These are phyloP conservation scores for Scelioninae gen. 1 DNA, from an alignment of 2,888 invertebrate species.

Conservation along the genomic window DNA sequence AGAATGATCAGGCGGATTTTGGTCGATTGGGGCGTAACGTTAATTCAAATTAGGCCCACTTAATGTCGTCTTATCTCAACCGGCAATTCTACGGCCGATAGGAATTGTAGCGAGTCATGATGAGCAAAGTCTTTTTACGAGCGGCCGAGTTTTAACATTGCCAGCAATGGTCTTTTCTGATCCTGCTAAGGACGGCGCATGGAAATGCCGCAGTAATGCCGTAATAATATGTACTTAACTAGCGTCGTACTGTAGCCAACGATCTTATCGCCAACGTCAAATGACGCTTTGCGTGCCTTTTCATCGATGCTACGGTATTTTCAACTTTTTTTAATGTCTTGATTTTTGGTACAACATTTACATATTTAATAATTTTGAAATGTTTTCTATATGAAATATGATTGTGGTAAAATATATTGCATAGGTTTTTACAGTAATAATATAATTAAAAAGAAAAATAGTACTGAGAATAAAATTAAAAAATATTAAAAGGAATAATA, in stretches of 20 bases:
- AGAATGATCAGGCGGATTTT: slow-evolving; percentile 40
- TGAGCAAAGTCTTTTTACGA: slow-evolving; percentile 65
- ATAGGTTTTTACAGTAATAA: too few species aligned
- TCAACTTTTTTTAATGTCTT: too few species aligned
- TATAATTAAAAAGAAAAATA: too few species aligned
- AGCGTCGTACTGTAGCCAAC: slow-evolving; percentile 6
- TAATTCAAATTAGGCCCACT: slow-evolving; percentile 67
- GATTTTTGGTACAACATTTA: too few species aligned
- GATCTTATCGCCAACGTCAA: slow-evolving; percentile 36
- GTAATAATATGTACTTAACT: slow-evolving; percentile 58
- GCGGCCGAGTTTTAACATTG: slow-evolving; percentile 33
- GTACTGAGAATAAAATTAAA: too few species aligned
- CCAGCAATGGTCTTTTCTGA: slow-evolving; percentile 49
- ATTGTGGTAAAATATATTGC: too few species aligned
- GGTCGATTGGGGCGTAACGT: slow-evolving; percentile 48
- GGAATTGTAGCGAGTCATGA: slow-evolving; percentile 56
- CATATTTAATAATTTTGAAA: too few species aligned
- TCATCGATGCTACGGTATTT: background rate
- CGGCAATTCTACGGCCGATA: slow-evolving; percentile 26
- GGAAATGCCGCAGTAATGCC: slow-evolving; percentile 52
- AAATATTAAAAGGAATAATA: too few species aligned
- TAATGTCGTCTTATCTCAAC: slow-evolving; percentile 66
- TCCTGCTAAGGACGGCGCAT: slow-evolving; percentile 40
- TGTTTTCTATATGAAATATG: too few species aligned
- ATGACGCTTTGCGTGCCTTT: slow-evolving; percentile 32